Conservation (phyloP, 2,797 vertebrate genomes). For the Malurus leucopterus region DNA sequence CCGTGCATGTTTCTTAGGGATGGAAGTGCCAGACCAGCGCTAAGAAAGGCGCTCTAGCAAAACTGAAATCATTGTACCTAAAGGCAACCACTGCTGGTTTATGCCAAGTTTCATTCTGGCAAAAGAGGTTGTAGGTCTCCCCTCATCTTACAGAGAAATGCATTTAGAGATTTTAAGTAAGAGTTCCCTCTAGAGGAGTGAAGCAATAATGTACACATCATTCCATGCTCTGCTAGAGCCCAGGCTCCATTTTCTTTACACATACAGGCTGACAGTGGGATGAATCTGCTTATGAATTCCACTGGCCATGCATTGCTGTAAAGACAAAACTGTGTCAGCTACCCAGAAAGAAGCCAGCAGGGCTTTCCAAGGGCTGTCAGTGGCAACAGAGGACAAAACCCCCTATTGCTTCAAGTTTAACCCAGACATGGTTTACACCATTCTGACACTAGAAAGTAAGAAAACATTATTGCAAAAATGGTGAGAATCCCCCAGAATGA, state of each 20-base stretch:
- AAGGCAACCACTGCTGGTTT: neutral
- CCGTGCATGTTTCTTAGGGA: neutral
- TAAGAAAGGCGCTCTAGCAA: neutral
- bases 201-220: neutral
- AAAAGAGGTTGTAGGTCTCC: neutral
- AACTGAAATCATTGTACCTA: neutral
- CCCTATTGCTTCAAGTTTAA: fast-evolving
- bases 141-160: neutral
- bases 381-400: neutral
- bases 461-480: neutral
- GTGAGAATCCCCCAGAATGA: neutral
- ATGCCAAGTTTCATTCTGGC: neutral
- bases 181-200: conserved; percentile 50
- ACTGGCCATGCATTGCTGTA: neutral
- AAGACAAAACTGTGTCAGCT: neutral
- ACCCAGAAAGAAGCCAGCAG: neutral
- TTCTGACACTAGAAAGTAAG: neutral
- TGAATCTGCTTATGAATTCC: neutral
- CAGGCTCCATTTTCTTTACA: neutral
- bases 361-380: neutral
- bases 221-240: neutral
- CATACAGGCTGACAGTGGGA: neutral
- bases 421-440: neutral
- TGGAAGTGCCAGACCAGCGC: neutral
- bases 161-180: neutral